Percentiles rank a stretch among this genome's conserved stretches.
Evolutionary conservation across 2,797 vertebrate genomes (phyloP).

Genomic region (Choloepus didactylus): DNA sequence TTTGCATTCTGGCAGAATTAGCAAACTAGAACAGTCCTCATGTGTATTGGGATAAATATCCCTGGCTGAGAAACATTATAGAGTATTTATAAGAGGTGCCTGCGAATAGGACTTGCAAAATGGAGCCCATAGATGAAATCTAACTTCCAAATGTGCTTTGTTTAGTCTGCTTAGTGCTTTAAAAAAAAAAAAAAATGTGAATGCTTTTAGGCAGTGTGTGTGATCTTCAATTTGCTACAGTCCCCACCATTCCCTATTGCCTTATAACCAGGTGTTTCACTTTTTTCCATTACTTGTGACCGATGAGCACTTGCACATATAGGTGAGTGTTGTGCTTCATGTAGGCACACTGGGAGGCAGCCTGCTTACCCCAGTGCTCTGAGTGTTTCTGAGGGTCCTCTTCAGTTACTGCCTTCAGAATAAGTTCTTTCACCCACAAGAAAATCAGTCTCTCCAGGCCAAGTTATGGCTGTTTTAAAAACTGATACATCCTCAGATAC

Average conservation of each 20-base stretch:
- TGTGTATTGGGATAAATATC: neutral
- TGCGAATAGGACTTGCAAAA: neutral
- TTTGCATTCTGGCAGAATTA: no score
- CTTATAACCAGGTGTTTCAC: neutral
- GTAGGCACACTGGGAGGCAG: neutral
- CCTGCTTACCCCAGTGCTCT: neutral
- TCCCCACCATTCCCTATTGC: neutral
- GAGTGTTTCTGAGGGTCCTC: neutral
- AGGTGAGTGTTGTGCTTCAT: neutral
- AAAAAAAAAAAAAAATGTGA: slow-evolving; percentile 22
- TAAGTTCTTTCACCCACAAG: neutral
- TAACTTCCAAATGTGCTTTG: neutral
- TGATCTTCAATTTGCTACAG: neutral
- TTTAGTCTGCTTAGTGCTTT: neutral
- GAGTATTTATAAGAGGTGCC: neutral
- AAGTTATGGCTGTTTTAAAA: neutral
- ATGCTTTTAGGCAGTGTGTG: neutral
- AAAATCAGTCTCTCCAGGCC: neutral
- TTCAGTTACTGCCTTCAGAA: neutral
- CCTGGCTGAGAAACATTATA: neutral
- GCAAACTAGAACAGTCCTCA: no score
- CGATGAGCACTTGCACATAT: neutral
- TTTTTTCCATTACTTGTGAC: neutral
- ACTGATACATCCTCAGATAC: neutral
- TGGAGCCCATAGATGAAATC: neutral